Conservation (phyloP, 2,797 vertebrate genomes). For the Clarias fuscus region DNA sequence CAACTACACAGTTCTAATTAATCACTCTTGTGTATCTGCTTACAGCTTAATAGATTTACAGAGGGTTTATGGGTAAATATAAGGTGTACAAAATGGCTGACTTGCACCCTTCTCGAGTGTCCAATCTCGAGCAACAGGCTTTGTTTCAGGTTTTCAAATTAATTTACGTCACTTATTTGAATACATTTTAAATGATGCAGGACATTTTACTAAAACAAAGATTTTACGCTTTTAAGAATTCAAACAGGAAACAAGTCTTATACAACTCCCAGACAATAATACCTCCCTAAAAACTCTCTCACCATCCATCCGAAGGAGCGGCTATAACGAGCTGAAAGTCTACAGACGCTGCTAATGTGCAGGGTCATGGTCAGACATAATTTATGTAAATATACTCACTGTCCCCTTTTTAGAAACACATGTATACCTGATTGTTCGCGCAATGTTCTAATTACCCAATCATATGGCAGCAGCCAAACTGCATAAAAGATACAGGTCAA, state of each 20-base stretch:
- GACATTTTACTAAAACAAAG: not conserved
- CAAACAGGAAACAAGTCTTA: not conserved
- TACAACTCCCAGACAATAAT: not conserved
- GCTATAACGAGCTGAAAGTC: not conserved
- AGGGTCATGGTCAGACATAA: not conserved
- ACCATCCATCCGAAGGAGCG: not conserved
- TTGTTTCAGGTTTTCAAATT: not conserved
- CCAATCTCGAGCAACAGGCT: not conserved
- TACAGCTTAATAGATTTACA: not conserved
- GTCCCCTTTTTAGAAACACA: not conserved
- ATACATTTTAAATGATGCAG: not conserved
- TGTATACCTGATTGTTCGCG: not conserved
- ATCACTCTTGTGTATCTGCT: not conserved
- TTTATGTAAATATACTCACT: not conserved
- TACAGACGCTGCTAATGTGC: not conserved
- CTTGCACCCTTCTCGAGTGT: not conserved
- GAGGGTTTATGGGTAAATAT: not conserved
- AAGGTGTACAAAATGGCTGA: not conserved
- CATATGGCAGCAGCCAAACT: not conserved
- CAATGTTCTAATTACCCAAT: not conserved
- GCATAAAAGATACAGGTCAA: not conserved
- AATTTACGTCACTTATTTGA: not conserved
- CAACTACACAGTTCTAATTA: not conserved
- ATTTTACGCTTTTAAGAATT: not conserved
- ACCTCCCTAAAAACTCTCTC: not conserved